A percentile compares a stretch with the other conserved stretches of the same genome.
phyloP scores from a whole-genome alignment of 2,888 invertebrate genomes.

The Ceraclea dissimilis region DNA sequence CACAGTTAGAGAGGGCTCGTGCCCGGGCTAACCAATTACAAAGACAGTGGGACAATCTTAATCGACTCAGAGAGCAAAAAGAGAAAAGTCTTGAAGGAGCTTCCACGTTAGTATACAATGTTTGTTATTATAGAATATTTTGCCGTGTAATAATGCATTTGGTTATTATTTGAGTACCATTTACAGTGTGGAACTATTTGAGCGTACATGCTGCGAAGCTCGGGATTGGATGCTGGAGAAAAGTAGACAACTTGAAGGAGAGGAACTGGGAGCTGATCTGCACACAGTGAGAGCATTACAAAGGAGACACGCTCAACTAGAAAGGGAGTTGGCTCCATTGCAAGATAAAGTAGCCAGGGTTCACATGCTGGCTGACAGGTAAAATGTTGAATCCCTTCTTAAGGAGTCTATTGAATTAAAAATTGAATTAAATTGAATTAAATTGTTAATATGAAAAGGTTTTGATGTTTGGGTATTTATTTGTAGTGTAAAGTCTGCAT shows the following conservation, averaged over 20 bases:
- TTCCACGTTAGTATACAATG: constrained; percentile 50
- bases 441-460: not conserved
- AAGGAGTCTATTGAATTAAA: not conserved
- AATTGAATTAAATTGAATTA: not conserved
- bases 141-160: constrained; percentile 3
- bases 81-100: constrained; percentile 90
- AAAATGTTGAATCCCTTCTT: no score
- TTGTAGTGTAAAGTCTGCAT: constrained; percentile 49
- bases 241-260: constrained; percentile 77
- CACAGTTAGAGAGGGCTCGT: constrained; percentile 53
- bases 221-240: constrained; percentile 98
- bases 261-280: constrained; percentile 73
- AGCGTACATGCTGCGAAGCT: constrained; percentile 93
- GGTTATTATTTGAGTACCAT: not conserved
- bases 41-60: constrained; percentile 80
- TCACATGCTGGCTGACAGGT: constrained; percentile 77
- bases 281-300: constrained; percentile 89
- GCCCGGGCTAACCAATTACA: constrained; percentile 67
- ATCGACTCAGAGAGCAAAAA: constrained; percentile 79
- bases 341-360: constrained; percentile 90
- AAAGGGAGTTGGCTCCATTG: constrained; percentile 89
- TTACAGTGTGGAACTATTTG: constrained; percentile 84
- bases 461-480: no score
- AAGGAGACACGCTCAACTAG: constrained; percentile 84
- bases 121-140: not conserved